Evolutionary conservation across 2,797 vertebrate species (phyloP).

Genomic region (Enteromius anoplus): DNA sequence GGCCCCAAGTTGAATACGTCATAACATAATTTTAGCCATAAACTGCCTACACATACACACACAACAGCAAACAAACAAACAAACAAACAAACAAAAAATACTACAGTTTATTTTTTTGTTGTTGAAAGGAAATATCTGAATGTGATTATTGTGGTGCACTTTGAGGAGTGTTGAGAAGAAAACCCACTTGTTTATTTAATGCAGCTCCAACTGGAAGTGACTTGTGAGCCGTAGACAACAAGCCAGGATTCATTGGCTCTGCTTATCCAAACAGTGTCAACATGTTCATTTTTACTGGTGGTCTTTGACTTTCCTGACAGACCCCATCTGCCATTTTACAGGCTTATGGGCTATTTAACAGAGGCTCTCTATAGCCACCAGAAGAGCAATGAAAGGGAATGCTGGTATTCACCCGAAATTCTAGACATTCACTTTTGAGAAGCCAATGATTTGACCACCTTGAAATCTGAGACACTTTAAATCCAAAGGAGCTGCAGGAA

Average conservation of each 20-base stretch:
- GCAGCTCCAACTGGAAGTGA: slow-evolving; percentile 47
- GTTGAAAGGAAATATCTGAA: not conserved
- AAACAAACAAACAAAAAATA: not conserved
- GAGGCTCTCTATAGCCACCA: slow-evolving; percentile 56
- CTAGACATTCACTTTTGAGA: slow-evolving; percentile 58
- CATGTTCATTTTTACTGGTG: slow-evolving; percentile 58
- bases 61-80: too few relatives aligned
- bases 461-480: slow-evolving; percentile 54
- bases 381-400: slow-evolving; percentile 56
- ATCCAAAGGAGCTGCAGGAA: slow-evolving; percentile 43
- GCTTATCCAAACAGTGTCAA: slow-evolving; percentile 62
- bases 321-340: slow-evolving; percentile 61
- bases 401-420: slow-evolving; percentile 57
- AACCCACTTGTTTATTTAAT: slow-evolving; percentile 49
- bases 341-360: slow-evolving; percentile 57
- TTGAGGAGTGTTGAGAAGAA: slow-evolving; percentile 38
- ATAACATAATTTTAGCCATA: slow-evolving; percentile 11
- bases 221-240: slow-evolving; percentile 42
- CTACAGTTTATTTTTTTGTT: not conserved
- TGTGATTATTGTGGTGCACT: slow-evolving; percentile 19
- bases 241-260: slow-evolving; percentile 57
- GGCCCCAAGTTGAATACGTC: not conserved
- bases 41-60: not conserved
- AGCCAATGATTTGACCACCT: slow-evolving; percentile 57
- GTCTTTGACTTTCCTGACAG: slow-evolving; percentile 57